A percentile compares a stretch with the other conserved stretches of the same genome.
These are phyloP conservation scores for Choloepus didactylus DNA, from an alignment of 2,797 vertebrate species.

Conservation along the genomic window DNA sequence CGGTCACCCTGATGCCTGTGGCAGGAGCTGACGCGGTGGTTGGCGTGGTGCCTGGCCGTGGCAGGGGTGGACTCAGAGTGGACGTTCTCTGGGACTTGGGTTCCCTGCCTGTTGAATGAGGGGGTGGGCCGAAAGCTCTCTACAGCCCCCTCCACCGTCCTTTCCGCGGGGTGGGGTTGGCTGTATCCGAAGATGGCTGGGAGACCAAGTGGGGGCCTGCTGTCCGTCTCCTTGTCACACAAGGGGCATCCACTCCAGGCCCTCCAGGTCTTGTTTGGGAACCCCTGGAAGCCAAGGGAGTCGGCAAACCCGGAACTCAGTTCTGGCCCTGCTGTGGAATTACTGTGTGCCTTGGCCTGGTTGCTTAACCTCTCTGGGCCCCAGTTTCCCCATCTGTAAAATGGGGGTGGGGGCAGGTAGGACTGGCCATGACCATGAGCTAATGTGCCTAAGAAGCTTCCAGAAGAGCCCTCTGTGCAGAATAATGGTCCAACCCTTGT, in stretches of 20 bases:
- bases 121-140: accelerated
- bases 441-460: accelerated
- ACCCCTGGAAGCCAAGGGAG: too few species aligned
- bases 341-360: not conserved
- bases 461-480: not conserved
- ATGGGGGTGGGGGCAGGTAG: not conserved
- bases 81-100: not conserved
- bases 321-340: too few species aligned
- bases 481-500: accelerated
- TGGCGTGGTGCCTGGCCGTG: not conserved
- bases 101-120: not conserved
- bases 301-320: too few species aligned
- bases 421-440: not conserved
- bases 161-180: accelerated
- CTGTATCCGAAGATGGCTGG: not conserved
- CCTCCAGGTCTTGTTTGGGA: not conserved
- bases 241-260: accelerated
- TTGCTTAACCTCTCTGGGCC: not conserved
- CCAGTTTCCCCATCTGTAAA: not conserved
- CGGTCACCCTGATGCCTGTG: too few species aligned
- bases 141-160: accelerated
- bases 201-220: too few species aligned
- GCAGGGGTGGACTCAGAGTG: accelerated
- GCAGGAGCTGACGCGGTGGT: too few species aligned
- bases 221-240: accelerated